A percentile compares a stretch with the other conserved stretches of the same genome.
phyloP scores from a whole-genome alignment of 2,888 invertebrate species.

The Tenthredo scrophulariae region DNA sequence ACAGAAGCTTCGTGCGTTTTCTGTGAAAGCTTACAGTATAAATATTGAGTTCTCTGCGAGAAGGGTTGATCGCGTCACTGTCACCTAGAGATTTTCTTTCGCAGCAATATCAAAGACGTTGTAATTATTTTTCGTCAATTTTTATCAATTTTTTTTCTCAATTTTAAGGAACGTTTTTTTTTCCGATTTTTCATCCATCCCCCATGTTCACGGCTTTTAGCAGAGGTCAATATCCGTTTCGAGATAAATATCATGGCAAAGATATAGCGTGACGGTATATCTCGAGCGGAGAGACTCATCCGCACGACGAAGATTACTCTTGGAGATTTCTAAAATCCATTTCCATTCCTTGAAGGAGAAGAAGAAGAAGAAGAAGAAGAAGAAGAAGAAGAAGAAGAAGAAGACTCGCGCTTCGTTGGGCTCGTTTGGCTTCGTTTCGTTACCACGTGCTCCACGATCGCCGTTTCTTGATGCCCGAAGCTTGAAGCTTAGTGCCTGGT shows the following conservation, averaged over 20 bases:
- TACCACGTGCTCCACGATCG: conserved; percentile 42
- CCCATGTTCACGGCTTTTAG: neutral
- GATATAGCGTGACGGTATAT: neutral
- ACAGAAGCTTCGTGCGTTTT: conserved; percentile 31
- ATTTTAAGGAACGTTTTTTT: neutral
- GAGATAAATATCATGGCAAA: conserved; percentile 21
- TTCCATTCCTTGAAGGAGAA: conserved; percentile 12
- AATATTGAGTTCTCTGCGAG: conserved; percentile 62
- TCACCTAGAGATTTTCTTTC: neutral
- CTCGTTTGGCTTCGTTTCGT: conserved; percentile 47
- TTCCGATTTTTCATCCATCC: neutral
- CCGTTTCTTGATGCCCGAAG: conserved; percentile 45
- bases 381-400: conserved; percentile 10
- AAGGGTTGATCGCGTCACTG: conserved; percentile 5
- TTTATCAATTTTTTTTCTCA: neutral
- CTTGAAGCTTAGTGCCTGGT: conserved; percentile 31
- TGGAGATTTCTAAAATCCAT: conserved; percentile 28
- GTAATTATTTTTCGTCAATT: neutral
- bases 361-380: conserved; percentile 6
- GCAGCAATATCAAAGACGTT: neutral
- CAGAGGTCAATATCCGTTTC: conserved; percentile 28
- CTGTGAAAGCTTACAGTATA: conserved; percentile 57
- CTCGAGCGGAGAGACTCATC: neutral
- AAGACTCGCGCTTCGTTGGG: conserved; percentile 12
- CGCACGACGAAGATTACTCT: neutral